Base-by-base conservation (phyloP, 2,888 invertebrate species). In the Andrena flavipes region DNA sequence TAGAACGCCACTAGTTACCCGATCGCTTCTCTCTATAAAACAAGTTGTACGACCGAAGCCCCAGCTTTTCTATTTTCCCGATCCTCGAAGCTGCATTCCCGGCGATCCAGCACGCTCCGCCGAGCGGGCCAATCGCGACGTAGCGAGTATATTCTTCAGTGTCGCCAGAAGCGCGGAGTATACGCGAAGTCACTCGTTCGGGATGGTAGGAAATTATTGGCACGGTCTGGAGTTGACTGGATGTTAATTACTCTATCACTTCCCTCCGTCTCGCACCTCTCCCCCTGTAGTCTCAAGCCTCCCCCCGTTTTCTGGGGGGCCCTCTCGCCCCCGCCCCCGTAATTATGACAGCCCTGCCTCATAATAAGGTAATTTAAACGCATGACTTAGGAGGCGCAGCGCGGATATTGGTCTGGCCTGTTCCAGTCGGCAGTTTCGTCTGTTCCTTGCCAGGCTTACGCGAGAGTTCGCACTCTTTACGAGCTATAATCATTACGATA, bases 291-390 rank as follows among this genome's bases (percentile, higher is more conserved):
- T 29, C 49, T n/a, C n/a, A n/a, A 23, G 33, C 13, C 13, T 10
- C 48, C 23, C 51, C 63, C 70, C 30, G 42, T 73, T 71, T 67
- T 67, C 80, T 23, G 63, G 10, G 42, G 42, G 71, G 48, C 71
- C 23, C 67, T 56, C 64, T 33, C 60, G 33, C 69, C 78, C 70
- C 74, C 75, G 49, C 65, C 64, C 76, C 75, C 83, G 90, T 91
- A 93, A 93, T 93, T 92, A 93, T 91, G 92, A 93, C 92, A 91
- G 88, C 86, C 88, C 82, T 82, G 84, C 78, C 88, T 88, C 89
- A 88, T 93, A 93, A 93, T 93, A 92, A 92, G 93, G 92, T 92
- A 90, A 93, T 93, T 93, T 93, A 93, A 93, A 93, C 92, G 93
- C 93, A 93, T 93, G 92, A 93, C 92, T 93, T 92, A 93, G 90